These are phyloP conservation scores for Criorhina ranunculi DNA, from an alignment of 2,888 invertebrate genomes.

Conservation along the genomic window DNA sequence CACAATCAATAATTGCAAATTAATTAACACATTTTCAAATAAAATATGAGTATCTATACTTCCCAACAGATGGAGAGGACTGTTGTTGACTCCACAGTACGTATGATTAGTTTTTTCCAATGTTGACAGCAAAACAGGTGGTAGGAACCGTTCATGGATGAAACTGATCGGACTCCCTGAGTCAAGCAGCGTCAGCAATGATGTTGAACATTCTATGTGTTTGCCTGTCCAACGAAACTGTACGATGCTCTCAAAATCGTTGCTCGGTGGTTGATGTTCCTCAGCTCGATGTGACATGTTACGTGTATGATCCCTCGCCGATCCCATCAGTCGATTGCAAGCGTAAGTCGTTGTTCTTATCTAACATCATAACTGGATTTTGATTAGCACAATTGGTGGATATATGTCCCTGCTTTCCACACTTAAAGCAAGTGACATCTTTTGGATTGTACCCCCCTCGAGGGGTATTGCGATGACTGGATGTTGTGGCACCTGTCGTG, in stretches of 20 bases:
- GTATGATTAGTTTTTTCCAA: not conserved
- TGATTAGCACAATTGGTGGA: too few relatives aligned
- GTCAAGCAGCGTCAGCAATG: not conserved
- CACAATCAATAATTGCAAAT: conserved; percentile 1
- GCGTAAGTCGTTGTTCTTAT: too few relatives aligned
- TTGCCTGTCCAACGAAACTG: not conserved
- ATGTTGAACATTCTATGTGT: not conserved
- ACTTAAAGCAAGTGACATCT: too few relatives aligned
- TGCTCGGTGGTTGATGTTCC: not conserved
- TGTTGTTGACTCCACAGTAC: conserved; percentile 13
- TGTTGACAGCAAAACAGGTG: not conserved
- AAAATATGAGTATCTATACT: not conserved
- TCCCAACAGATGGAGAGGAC: not conserved
- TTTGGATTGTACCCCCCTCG: too few relatives aligned
- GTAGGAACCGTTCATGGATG: not conserved
- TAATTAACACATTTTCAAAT: conserved; percentile 3
- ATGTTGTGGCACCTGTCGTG: too few relatives aligned
- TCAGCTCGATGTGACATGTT: too few relatives aligned
- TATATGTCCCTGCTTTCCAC: too few relatives aligned
- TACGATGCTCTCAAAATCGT: not conserved
- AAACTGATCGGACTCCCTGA: not conserved
- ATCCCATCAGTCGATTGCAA: too few relatives aligned
- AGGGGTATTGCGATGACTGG: too few relatives aligned
- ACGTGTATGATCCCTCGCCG: not conserved
- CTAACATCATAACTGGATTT: too few relatives aligned